These are phyloP conservation scores for Eretmochelys imbricata DNA, from an alignment of 2,113 vertebrate species.

Conservation along the genomic window DNA sequence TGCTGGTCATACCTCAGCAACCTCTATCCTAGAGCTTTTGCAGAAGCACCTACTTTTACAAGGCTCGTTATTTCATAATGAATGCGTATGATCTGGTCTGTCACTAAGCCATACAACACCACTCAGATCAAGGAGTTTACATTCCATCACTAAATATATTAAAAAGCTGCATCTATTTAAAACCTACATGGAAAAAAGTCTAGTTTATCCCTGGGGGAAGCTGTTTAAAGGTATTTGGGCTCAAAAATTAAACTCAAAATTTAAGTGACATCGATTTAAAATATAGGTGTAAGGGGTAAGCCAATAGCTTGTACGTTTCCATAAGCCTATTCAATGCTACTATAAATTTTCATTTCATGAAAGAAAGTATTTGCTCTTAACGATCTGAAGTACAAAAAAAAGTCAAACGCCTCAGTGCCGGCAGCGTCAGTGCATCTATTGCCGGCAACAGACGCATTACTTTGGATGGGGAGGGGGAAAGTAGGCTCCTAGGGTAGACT, in stretches of 20 bases:
- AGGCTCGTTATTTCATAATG: constrained; percentile 66
- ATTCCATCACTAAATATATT: constrained; percentile 60
- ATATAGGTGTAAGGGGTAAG: constrained; percentile 19
- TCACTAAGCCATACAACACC: constrained; percentile 59
- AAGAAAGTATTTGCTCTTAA: constrained; percentile 14
- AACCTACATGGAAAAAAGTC: constrained; percentile 62
- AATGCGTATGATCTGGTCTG: constrained; percentile 57
- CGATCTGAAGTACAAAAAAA: constrained; percentile 30
- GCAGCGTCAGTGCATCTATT: background rate
- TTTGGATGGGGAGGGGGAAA: background rate
- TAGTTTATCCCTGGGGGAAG: constrained; percentile 66
- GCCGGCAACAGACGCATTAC: background rate
- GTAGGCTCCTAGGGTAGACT: constrained; percentile 29
- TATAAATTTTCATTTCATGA: constrained; percentile 44
- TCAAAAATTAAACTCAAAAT: background rate
- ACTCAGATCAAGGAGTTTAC: constrained; percentile 60
- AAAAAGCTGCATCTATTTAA: constrained; percentile 68
- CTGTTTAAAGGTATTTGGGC: constrained; percentile 32
- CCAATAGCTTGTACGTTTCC: constrained; percentile 35
- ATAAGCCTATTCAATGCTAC: constrained; percentile 19
- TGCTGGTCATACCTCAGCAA: constrained; percentile 70
- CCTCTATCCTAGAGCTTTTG: constrained; percentile 72
- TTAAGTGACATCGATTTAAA: constrained; percentile 48
- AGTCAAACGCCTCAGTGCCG: background rate
- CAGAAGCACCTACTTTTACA: constrained; percentile 76